phyloP scores from a whole-genome alignment of 2,113 vertebrate genomes.

The Triplophysa tibetana region DNA sequence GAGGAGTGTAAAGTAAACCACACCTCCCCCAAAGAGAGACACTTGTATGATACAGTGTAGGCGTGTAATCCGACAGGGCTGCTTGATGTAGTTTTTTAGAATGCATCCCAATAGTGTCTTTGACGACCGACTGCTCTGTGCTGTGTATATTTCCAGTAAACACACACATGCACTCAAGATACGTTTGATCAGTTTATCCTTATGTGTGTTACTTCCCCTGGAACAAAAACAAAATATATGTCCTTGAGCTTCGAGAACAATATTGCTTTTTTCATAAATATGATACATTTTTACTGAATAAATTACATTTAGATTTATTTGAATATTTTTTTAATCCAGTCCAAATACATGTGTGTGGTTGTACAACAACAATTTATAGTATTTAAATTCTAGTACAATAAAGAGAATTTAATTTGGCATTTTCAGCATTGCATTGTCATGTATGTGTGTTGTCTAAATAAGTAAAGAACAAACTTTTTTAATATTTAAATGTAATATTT shows the following conservation, averaged over 20 bases:
- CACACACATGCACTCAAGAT: background rate
- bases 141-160: constrained; percentile 51
- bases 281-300: constrained; percentile 27
- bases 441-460: background rate
- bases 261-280: no score
- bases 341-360: no score
- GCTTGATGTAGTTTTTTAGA: constrained; percentile 58
- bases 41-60: constrained; percentile 43
- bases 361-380: no score
- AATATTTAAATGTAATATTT: no score
- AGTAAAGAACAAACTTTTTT: no score
- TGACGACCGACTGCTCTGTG: constrained; percentile 65
- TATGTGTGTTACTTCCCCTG: no score
- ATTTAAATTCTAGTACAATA: no score
- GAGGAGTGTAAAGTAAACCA: constrained; percentile 1
- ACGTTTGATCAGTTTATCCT: no score
- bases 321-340: no score
- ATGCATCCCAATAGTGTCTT: constrained; percentile 65
- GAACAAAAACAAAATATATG: no score
- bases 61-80: constrained; percentile 46
- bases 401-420: no score
- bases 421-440: background rate
- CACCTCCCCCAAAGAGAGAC: constrained; percentile 61
- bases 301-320: background rate
- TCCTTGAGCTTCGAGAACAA: no score